Base-by-base conservation (phyloP, 2,113 vertebrate genomes). In the Abramis brama region DNA sequence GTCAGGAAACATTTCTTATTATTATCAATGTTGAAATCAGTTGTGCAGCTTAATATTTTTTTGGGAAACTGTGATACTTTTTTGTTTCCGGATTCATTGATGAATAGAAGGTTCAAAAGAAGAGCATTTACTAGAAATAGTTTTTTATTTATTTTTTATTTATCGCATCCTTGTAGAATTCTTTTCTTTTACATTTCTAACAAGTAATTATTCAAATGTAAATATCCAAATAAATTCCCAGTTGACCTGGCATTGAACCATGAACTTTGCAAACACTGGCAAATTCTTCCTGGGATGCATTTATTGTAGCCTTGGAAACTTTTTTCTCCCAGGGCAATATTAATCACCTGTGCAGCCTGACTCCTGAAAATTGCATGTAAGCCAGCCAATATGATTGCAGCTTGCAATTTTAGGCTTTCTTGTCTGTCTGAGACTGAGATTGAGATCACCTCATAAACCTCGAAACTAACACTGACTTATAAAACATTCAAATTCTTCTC, bases 321-420 rank as follows among this genome's bases (percentile, higher is more conserved):
- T 27, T 27, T 47, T 43, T 36, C 45, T 15, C 21, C 39, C 43
- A 50, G 39, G 43, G 43, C 23, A 47, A 45, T 75, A 75, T 50
- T 75, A 75, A 47, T 75, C 12, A 25, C 71, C 43, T n/a, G 36
- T 43, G 19, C 19, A 71, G 9, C 19, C 4, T 39, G 36, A 71
- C 68, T 71, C 68, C 68, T 71, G 19, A 71, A 71, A 71, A 71
- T 39, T 39, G 19, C 68, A 71, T 39, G 19, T 71, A 11, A 39
- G 33, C 19, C 36, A 12, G 21, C 36, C 68, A 71, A n/a, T 12
- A 43, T 12, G 36, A n/a, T 71, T 23, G 36, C 21, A 71, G 19
- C 10, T 43, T 36, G 9, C 10, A 71, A 43, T 71, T 71, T 43
- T 12, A 71, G 68, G 8, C 36, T 43, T 71, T 71, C 5, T 68